Conservation (phyloP, 2,888 invertebrate genomes). For the Lagria hirta region DNA sequence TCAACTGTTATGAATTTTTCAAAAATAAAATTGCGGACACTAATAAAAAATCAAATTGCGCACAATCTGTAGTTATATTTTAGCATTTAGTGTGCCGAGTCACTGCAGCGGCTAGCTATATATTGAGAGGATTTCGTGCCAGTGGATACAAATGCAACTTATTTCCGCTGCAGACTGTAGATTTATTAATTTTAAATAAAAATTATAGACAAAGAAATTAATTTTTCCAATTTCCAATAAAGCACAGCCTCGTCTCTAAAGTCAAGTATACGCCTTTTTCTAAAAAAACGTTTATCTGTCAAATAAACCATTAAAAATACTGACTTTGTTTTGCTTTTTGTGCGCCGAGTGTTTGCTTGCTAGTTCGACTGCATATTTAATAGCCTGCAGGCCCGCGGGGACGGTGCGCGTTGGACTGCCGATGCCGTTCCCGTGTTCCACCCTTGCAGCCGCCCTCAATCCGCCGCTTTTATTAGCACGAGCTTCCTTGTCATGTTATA, state of each 20-base stretch:
- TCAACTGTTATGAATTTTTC: conserved; percentile 12
- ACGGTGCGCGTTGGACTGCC: conserved; percentile 20
- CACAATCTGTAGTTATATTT: conserved; percentile 20
- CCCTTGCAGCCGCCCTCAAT: conserved; percentile 15
- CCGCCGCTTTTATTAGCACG: conserved; percentile 36
- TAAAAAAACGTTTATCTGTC: conserved; percentile 41
- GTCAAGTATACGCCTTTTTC: conserved; percentile 36
- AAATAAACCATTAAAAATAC: conserved; percentile 45
- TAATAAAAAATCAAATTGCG: conserved; percentile 16
- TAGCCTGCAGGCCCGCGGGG: conserved; percentile 33
- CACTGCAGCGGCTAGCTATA: conserved; percentile 16
- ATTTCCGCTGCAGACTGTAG: conserved; percentile 31
- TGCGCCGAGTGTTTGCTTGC: conserved; percentile 39
- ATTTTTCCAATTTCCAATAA: background rate
- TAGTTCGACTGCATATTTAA: conserved; percentile 41
- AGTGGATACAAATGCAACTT: conserved; percentile 34
- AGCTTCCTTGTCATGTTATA: conserved; percentile 35
- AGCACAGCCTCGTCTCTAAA: background rate
- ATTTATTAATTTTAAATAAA: conserved; percentile 38
- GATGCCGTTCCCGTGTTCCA: conserved; percentile 12
- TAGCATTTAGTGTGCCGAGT: conserved; percentile 19
- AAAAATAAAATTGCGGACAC: conserved; percentile 13
- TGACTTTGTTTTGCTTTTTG: conserved; percentile 35
- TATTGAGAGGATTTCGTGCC: conserved; percentile 32
- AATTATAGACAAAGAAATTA: conserved; percentile 34